phyloP scores from a whole-genome alignment of 2,888 invertebrate genomes.

The Oscheius onirici region DNA sequence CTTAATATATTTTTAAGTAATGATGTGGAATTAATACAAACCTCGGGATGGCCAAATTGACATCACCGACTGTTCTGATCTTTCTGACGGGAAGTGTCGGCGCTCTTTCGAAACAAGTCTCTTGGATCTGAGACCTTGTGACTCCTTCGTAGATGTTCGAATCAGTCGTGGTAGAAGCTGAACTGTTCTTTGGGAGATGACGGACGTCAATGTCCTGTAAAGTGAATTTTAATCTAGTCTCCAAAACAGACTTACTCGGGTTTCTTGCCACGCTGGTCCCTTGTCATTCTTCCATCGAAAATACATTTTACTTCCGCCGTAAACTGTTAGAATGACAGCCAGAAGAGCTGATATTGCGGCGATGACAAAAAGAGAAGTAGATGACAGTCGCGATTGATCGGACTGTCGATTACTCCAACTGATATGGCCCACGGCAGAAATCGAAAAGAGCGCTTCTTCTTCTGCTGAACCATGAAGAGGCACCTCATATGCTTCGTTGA shows the following conservation, averaged over 20 bases:
- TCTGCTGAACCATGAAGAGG: background rate
- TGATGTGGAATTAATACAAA: too few relatives aligned
- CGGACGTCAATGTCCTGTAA: slow-evolving; percentile 15
- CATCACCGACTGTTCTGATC: slow-evolving; percentile 20
- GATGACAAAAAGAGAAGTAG: background rate
- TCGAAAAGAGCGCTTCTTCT: background rate
- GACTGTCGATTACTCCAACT: background rate
- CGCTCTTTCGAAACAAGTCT: slow-evolving; percentile 14
- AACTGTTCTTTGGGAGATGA: slow-evolving; percentile 1
- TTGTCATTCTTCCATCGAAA: slow-evolving; percentile 21
- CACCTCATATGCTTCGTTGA: slow-evolving; percentile 4
- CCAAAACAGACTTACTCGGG: background rate
- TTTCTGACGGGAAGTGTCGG: slow-evolving; percentile 16
- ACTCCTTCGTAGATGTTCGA: slow-evolving; percentile 12
- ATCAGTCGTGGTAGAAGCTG: background rate
- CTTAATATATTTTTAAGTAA: background rate
- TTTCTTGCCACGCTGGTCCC: slow-evolving; percentile 18
- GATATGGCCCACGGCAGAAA: slow-evolving; percentile 10
- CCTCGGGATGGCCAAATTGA: background rate
- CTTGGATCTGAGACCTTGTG: background rate
- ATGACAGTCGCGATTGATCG: background rate
- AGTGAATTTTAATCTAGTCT: background rate
- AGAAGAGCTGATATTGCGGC: slow-evolving; percentile 10
- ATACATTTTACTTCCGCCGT: background rate
- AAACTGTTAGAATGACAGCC: background rate